These are phyloP conservation scores for Proterorhinus semilunaris DNA, from an alignment of 2,113 vertebrate species.

Conservation along the genomic window DNA sequence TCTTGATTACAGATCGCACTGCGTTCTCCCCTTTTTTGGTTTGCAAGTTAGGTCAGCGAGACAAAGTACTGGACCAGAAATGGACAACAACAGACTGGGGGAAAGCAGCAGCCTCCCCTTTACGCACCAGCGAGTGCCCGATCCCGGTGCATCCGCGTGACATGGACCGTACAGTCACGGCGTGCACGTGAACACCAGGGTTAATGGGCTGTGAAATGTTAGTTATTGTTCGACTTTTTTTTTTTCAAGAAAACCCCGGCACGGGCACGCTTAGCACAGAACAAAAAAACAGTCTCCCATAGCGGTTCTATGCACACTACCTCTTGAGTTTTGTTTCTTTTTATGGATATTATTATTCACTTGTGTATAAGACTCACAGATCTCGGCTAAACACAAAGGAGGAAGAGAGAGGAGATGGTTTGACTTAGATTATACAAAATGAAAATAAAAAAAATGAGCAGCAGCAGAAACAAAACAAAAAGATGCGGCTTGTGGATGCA, in stretches of 20 bases:
- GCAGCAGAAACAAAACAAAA: no score
- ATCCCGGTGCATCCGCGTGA: constrained; percentile 34
- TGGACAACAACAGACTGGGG: constrained; percentile 22
- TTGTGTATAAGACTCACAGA: no score
- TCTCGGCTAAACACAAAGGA: no score
- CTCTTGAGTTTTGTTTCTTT: no score
- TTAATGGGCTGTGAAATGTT: constrained; percentile 72
- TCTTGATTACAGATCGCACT: constrained; percentile 65
- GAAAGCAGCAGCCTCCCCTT: constrained; percentile 50
- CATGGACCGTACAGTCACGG: constrained; percentile 51
- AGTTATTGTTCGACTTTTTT: constrained; percentile 60
- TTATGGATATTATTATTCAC: no score
- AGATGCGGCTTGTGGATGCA: no score
- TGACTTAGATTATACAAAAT: no score
- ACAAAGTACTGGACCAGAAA: constrained; percentile 10
- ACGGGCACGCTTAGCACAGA: no score
- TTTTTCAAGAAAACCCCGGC: not conserved
- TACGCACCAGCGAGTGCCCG: constrained; percentile 44
- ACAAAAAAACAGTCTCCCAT: no score
- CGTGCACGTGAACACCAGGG: constrained; percentile 43
- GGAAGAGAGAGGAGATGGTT: no score
- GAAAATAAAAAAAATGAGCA: no score
- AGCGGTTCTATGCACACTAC: no score
- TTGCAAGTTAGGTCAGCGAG: not conserved
- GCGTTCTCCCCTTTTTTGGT: constrained; percentile 21